Conservation (phyloP, 2,888 invertebrate genomes). For the Gandaritis pyraliata region DNA sequence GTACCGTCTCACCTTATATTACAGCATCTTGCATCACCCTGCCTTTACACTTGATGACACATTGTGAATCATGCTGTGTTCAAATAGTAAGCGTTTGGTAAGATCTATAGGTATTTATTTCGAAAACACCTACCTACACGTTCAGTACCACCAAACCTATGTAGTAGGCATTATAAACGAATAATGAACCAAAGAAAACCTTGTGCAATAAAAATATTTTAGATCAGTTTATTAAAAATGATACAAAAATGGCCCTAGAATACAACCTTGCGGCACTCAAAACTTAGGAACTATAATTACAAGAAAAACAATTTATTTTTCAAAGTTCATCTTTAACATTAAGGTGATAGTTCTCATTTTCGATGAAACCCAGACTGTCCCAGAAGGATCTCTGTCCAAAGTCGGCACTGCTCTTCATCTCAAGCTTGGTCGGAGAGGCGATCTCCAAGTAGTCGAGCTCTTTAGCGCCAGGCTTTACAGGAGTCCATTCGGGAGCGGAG, state of each 20-base stretch:
- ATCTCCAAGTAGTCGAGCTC: slow-evolving; percentile 82
- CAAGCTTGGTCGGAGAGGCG: slow-evolving; percentile 67
- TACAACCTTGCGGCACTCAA: slow-evolving; percentile 1
- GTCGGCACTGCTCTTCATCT: slow-evolving; percentile 74
- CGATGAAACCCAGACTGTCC: slow-evolving; percentile 84
- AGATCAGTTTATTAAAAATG: not conserved
- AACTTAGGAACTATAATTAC: not conserved
- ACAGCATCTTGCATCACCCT: too few relatives aligned
- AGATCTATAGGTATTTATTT: too few relatives aligned
- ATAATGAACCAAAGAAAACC: too few relatives aligned
- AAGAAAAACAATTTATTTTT: slow-evolving; percentile 25
- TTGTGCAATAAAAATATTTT: too few relatives aligned
- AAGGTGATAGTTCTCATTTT: slow-evolving; percentile 80
- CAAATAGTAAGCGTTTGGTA: too few relatives aligned
- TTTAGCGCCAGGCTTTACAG: slow-evolving; percentile 68
- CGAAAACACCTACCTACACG: too few relatives aligned
- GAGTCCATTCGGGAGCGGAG: slow-evolving; percentile 72
- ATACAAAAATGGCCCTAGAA: not conserved
- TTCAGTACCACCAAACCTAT: too few relatives aligned
- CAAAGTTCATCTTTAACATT: slow-evolving; percentile 72
- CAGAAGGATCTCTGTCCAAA: slow-evolving; percentile 86
- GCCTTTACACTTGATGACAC: too few relatives aligned
- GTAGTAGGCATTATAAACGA: too few relatives aligned
- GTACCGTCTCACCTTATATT: too few relatives aligned
- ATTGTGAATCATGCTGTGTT: too few relatives aligned